phyloP scores from a whole-genome alignment of 2,888 invertebrate species.

The Oscheius sp. region DNA sequence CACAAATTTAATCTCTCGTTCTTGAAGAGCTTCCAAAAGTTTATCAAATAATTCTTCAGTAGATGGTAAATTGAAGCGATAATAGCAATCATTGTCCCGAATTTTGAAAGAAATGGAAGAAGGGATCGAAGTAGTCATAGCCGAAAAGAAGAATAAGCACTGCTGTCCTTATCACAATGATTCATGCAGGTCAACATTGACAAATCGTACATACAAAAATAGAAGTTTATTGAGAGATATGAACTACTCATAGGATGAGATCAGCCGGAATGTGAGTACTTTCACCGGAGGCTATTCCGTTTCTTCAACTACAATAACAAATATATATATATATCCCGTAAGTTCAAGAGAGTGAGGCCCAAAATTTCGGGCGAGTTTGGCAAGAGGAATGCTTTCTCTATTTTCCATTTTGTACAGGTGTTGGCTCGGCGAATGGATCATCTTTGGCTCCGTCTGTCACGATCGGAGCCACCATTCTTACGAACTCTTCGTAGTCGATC shows the following conservation, averaged over 20 bases:
- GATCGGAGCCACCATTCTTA: conserved; percentile 70
- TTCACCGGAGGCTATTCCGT: background rate
- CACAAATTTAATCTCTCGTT: background rate
- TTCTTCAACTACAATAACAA: background rate
- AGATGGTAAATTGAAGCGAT: background rate
- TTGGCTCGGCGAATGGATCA: conserved; percentile 54
- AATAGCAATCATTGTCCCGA: background rate
- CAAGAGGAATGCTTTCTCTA: background rate
- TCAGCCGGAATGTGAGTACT: conserved; percentile 16
- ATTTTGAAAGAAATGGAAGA: background rate
- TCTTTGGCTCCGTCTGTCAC: conserved; percentile 68
- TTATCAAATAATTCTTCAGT: background rate
- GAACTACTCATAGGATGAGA: conserved; percentile 12
- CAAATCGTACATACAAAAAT: background rate
- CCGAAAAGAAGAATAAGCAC: background rate
- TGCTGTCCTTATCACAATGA: no score
- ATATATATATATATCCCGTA: background rate
- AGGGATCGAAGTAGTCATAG: background rate
- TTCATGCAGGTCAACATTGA: background rate
- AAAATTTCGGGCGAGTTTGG: background rate
- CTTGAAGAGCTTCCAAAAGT: background rate
- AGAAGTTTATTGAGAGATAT: conserved; percentile 12
- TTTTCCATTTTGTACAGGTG: conserved; percentile 2
- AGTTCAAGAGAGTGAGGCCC: background rate
- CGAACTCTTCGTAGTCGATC: conserved; percentile 70